Base-by-base conservation (phyloP, 2,797 vertebrate species). In the Galagoides demidoff region DNA sequence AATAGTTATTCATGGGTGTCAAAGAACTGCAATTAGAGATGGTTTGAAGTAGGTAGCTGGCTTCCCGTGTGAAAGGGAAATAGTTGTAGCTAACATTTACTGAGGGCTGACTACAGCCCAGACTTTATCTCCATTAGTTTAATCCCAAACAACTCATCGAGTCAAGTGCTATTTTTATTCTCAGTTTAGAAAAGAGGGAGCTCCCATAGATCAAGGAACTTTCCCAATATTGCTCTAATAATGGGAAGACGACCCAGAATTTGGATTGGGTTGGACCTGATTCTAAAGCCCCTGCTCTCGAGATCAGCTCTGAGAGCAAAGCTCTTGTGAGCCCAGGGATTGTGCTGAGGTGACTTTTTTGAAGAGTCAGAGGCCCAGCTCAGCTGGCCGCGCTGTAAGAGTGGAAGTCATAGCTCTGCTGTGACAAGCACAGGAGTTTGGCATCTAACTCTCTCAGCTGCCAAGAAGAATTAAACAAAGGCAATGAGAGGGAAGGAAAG, bases 401-500 rank as follows among this genome's bases (percentile, higher is more conserved):
- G 83, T 74, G 73, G 90, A 89, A 95, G 87, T 57, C 84, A 73
- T 14, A 20, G 77, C 86, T 93, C 76, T 71, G 90, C 90, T 93
- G 95, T 55, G 92, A 97, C 95, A 96, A 94, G 95, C 94, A 73
- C 86, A 95, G 95, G 77, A 37, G 45, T 89, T 85, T 96, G 97
- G 97, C 96, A 74, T 93, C 55, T 12, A 17, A 55, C 78, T 87
- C 87, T 34, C 29, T 29, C 94, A 96, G 94, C 97, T 97, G 94
- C 97, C 96, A 96, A 68, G 71, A 93, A 70, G 83, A 96, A 97
- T 97, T 94, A 97, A 96, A 96, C 81, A 79, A 93, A 97, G 86
- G 92, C 92, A 89, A 61, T 88, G 96, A 79, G 96, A 97, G 95
- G 61, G 11, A 91, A 90, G 86, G 89, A 84, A 95, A 97, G 82